A percentile compares a stretch with the other conserved stretches of the same genome.
Evolutionary conservation across 2,113 vertebrate species (phyloP).

Genomic region (Myrmecobius fasciatus): DNA sequence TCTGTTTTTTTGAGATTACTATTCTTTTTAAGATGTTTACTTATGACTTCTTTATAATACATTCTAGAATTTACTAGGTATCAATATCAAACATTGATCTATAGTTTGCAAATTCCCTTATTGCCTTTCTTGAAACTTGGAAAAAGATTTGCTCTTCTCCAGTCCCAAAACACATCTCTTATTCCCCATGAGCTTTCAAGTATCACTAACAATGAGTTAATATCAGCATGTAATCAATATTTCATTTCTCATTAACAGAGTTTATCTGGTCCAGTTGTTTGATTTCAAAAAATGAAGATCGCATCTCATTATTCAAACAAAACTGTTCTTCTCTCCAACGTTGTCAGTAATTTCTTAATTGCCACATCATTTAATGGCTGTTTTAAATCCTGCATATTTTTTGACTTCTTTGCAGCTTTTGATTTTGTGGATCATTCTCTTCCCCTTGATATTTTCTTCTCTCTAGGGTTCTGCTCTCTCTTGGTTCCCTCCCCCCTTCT

Average conservation of each 20-base stretch:
- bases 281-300: not conserved
- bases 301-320: not conserved
- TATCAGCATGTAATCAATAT: not conserved
- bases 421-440: not conserved
- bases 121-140: no score
- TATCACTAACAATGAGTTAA: not conserved
- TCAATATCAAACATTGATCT: no score
- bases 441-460: no score
- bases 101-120: no score
- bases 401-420: not conserved
- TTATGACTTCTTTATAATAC: no score
- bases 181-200: not conserved
- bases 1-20: no score
- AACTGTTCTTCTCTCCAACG: not conserved
- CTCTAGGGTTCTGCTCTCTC: not conserved
- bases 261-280: not conserved
- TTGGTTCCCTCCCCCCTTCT: not conserved
- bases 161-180: no score
- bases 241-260: not conserved
- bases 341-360: not conserved
- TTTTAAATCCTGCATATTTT: not conserved
- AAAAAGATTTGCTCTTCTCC: no score
- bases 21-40: no score
- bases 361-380: not conserved
- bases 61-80: no score